Conservation (phyloP, 2,797 vertebrate species). For the Falco cherrug region DNA sequence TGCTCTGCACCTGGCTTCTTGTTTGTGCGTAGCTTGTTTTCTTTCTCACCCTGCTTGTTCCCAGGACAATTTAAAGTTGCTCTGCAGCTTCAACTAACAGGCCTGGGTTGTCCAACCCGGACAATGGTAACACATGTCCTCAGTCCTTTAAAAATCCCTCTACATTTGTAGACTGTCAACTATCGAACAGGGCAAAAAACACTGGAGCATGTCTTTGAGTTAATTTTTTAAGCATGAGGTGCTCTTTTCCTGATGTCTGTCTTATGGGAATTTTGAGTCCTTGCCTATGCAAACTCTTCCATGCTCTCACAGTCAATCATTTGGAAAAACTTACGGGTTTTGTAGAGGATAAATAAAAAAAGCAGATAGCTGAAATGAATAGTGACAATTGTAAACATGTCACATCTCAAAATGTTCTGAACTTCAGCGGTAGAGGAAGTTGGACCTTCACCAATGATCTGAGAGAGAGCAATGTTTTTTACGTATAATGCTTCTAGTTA, state of each 20-base stretch:
- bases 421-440: neutral
- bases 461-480: neutral
- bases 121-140: no score
- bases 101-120: no score
- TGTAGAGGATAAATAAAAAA: neutral
- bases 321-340: neutral
- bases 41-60: no score
- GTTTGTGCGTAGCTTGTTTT: no score
- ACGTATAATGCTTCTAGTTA: neutral
- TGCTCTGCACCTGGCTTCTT: no score
- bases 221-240: neutral
- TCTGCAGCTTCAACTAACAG: no score
- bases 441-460: neutral
- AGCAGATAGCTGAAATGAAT: neutral
- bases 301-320: neutral
- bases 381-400: neutral
- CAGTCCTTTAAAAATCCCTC: no score
- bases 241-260: neutral
- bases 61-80: no score
- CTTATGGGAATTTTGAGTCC: neutral
- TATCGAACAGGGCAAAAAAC: neutral
- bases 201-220: neutral
- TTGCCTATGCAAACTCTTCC: neutral
- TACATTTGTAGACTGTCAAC: no score
- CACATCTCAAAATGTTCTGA: neutral